phyloP scores from a whole-genome alignment of 2,797 vertebrate genomes.

The Scomberomorus guttatus region DNA sequence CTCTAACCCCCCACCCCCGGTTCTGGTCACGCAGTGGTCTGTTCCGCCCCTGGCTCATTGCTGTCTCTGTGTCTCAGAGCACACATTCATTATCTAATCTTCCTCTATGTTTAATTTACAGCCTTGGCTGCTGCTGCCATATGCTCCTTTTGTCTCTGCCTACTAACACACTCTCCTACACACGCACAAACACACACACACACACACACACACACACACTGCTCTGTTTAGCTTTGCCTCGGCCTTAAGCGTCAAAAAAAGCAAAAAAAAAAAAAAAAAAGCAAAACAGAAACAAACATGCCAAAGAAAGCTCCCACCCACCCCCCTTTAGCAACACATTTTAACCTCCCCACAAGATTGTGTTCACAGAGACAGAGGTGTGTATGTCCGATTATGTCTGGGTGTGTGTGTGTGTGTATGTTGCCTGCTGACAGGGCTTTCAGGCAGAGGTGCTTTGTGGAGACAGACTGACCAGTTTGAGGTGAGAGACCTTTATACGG shows the following conservation, averaged over 20 bases:
- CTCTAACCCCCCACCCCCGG: not conserved
- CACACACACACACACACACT: conserved; percentile 36
- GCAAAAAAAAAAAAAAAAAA: conserved; percentile 49
- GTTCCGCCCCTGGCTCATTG: conserved; percentile 75
- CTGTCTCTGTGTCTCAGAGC: conserved; percentile 85
- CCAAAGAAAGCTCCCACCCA: conserved; percentile 50
- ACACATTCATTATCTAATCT: conserved; percentile 93
- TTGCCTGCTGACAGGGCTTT: conserved; percentile 45
- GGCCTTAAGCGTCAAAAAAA: conserved; percentile 25
- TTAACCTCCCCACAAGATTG: conserved; percentile 59
- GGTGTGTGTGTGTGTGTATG: conserved; percentile 50
- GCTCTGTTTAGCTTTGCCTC: conserved; percentile 53
- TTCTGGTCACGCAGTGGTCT: conserved; percentile 64
- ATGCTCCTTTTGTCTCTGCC: conserved; percentile 89
- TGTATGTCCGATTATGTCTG: conserved; percentile 7
- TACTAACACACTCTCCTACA: conserved; percentile 34
- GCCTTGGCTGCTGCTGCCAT: conserved; percentile 88
- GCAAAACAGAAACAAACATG: conserved; percentile 72
- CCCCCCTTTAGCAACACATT: conserved; percentile 51
- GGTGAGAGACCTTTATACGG: conserved; percentile 61
- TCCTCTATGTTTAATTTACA: conserved; percentile 95
- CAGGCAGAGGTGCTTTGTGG: conserved; percentile 51
- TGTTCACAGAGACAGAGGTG: conserved; percentile 61
- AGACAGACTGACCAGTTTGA: conserved; percentile 64
- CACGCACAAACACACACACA: conserved; percentile 22